phyloP scores from a whole-genome alignment of 2,888 invertebrate species.

The Limenitis camilla region DNA sequence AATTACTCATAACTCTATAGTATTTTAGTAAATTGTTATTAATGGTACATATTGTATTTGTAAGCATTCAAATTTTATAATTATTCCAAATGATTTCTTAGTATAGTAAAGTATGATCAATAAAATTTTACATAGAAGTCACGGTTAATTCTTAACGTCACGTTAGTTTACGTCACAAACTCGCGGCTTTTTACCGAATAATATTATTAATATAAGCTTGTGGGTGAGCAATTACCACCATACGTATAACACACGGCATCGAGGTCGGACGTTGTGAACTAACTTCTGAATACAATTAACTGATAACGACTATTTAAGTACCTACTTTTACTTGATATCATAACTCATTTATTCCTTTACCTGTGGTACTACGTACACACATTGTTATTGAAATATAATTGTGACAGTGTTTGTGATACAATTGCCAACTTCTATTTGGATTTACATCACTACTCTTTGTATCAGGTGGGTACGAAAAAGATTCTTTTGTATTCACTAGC shows the following conservation, averaged over 20 bases:
- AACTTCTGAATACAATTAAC: conserved; percentile 48
- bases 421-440: conserved; percentile 14
- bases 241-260: conserved; percentile 41
- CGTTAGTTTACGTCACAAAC: conserved; percentile 21
- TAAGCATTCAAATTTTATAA: no score
- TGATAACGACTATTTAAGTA: conserved; percentile 47
- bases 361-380: no score
- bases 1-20: no score
- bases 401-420: conserved; percentile 18
- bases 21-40: no score
- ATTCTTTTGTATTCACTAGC: neutral
- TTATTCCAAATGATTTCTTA: no score
- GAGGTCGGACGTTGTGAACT: conserved; percentile 41
- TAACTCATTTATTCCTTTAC: conserved; percentile 6
- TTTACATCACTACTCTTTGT: conserved; percentile 5
- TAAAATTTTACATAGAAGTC: conserved; percentile 11
- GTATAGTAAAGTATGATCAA: no score
- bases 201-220: conserved; percentile 38
- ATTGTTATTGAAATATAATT: no score
- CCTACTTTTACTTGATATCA: conserved; percentile 34
- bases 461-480: conserved; percentile 9
- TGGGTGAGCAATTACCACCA: conserved; percentile 36
- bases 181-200: conserved; percentile 31
- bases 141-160: conserved; percentile 7
- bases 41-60: no score